Evolutionary conservation across 2,888 invertebrate species (phyloP), one percentile per base, ranked within the genome.

Genomic region (Brenthis ino): DNA sequence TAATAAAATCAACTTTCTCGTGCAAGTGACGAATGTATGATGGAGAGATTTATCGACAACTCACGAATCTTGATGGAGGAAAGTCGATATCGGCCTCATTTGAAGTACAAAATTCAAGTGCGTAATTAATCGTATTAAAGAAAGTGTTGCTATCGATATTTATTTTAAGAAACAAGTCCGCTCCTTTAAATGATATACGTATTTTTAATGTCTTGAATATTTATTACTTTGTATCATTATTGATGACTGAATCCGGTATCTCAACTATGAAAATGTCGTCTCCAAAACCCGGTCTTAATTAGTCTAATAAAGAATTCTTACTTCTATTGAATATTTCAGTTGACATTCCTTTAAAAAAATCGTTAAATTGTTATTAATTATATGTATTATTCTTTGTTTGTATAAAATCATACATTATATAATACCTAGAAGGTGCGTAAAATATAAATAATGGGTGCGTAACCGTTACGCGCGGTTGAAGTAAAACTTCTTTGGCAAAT

Each of bases 61-160:
- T 81, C 82, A 83, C 83, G 82, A 82, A 77, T 79, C 75, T 78
- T 75, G 76, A 78, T 70, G 75, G 80, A 83, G 80, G 87, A 89
- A 87, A 88, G 87, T 86, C 80, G 77, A 81, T 84, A 85, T 74
- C 77, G 85, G 76, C 83, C 84, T 75, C 78, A 78, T 82, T 86
- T 76, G 74, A 72, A 72, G 67, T 57, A 68, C 20, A 66, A 69
- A 68, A 66, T 69, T 57, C 64, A 56, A 37, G 55, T 57, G 57
- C 67, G 63, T 68, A 63, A 65, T 69, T 72, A 69, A 72, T 72
- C 51, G 70, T 65, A 72, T 65, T 66, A 67, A 72, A 55, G 72
- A 72, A 72, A 72, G 72, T 68, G 63, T 61, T 48, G 50, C 20
- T 37, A 63, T 63, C 54, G 20, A 37, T 54, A 63, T 54, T 54